These are phyloP conservation scores for Salvelinus alpinus DNA, from an alignment of 2,113 vertebrate genomes.

Conservation along the genomic window DNA sequence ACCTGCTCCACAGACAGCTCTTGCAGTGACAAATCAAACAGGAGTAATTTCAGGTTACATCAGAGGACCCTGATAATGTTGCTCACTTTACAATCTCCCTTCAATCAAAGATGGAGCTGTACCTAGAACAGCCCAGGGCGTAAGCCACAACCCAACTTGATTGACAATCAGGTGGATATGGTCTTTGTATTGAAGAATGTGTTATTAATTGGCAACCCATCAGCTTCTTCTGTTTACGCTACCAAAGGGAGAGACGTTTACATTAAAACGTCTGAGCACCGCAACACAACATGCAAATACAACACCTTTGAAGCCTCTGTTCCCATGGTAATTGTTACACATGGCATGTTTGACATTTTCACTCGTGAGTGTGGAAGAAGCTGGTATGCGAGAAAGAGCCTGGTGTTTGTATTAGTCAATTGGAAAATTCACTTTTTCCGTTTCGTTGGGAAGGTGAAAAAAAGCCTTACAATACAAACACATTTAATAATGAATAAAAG, in stretches of 20 bases:
- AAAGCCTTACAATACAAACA: no score
- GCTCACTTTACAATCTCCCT: background rate
- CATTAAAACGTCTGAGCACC: slow-evolving; percentile 32
- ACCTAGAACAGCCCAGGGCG: background rate
- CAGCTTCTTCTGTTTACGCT: background rate
- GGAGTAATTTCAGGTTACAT: no score
- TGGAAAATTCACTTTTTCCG: no score
- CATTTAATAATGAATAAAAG: no score
- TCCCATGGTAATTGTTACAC: slow-evolving; percentile 36
- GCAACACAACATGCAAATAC: slow-evolving; percentile 38
- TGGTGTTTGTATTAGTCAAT: background rate
- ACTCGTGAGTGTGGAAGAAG: no score
- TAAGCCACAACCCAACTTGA: background rate
- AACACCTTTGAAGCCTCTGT: slow-evolving; percentile 45
- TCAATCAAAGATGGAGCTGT: background rate
- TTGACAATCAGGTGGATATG: slow-evolving; percentile 8
- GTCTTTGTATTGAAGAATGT: slow-evolving; percentile 4
- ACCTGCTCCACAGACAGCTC: no score
- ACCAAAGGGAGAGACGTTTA: slow-evolving; percentile 15
- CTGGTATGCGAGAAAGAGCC: background rate
- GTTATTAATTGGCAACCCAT: slow-evolving; percentile 4
- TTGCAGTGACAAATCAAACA: no score
- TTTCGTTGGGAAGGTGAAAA: no score
- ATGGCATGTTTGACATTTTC: background rate
- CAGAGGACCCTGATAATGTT: no score